Evolutionary conservation across 2,113 vertebrate species (phyloP).

Genomic region (Marcusenius ussheri): DNA sequence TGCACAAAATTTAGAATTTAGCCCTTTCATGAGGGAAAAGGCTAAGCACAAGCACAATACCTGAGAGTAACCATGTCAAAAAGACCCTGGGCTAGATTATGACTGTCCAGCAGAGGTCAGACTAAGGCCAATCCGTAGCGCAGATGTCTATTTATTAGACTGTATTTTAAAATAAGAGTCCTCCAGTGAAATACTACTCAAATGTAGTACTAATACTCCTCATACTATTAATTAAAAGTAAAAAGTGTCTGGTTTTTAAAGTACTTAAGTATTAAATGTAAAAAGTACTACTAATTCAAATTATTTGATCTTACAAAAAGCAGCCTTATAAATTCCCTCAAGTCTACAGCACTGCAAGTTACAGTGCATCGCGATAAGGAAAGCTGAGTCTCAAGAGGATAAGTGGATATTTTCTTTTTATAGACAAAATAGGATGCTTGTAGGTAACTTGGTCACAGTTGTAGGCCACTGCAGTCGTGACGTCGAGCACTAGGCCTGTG

Average conservation of each 20-base stretch:
- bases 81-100: background rate
- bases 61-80: background rate
- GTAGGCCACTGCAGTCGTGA: background rate
- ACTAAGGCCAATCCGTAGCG: background rate
- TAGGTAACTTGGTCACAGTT: background rate
- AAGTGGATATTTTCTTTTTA: background rate
- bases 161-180: background rate
- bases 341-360: no score
- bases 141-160: background rate
- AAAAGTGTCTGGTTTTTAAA: background rate
- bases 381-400: background rate
- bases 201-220: background rate
- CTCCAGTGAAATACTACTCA: background rate
- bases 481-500: background rate
- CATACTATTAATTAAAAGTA: background rate
- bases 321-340: no score
- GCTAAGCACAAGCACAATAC: background rate
- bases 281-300: background rate
- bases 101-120: conserved; percentile 2
- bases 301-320: background rate
- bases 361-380: no score
- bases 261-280: background rate
- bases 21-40: background rate
- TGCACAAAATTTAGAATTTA: background rate
- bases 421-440: background rate